Percentiles rank a stretch among this genome's conserved stretches.
These are phyloP conservation scores for Kryphioiulus occultus DNA, from an alignment of 2,888 invertebrate genomes.

Conservation along the genomic window DNA sequence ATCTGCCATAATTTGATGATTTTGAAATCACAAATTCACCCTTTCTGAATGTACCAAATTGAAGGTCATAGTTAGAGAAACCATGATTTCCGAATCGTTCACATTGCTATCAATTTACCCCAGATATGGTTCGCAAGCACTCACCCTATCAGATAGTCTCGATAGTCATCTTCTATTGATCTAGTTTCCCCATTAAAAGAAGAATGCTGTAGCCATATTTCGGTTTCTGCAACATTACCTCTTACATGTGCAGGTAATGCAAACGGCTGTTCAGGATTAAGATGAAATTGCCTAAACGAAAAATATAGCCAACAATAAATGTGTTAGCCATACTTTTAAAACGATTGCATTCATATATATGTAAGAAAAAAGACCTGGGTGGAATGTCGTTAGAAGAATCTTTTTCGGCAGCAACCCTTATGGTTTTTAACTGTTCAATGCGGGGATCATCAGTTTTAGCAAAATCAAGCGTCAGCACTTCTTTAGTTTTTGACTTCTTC, in stretches of 20 bases:
- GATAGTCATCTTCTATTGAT: neutral
- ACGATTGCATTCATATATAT: too few relatives aligned
- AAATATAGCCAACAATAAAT: neutral
- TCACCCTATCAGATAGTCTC: neutral
- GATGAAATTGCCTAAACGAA: neutral
- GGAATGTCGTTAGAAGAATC: neutral
- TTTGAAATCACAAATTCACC: too few relatives aligned
- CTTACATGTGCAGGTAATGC: neutral
- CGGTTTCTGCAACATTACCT: neutral
- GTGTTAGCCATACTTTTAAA: neutral
- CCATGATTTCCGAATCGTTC: too few relatives aligned
- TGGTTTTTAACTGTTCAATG: neutral
- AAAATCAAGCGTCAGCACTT: neutral
- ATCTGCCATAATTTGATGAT: too few relatives aligned
- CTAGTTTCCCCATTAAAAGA: neutral
- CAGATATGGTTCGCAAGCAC: neutral
- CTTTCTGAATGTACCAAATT: too few relatives aligned
- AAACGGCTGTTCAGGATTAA: neutral
- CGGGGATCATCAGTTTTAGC: conserved; percentile 24
- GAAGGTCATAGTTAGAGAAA: too few relatives aligned
- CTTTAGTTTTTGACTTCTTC: neutral
- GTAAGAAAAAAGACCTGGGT: neutral
- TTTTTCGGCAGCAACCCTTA: neutral
- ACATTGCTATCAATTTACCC: too few relatives aligned
- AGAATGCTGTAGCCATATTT: neutral